Evolutionary conservation across 2,797 vertebrate genomes (phyloP).

Genomic region (Cyprinodon diabolis): DNA sequence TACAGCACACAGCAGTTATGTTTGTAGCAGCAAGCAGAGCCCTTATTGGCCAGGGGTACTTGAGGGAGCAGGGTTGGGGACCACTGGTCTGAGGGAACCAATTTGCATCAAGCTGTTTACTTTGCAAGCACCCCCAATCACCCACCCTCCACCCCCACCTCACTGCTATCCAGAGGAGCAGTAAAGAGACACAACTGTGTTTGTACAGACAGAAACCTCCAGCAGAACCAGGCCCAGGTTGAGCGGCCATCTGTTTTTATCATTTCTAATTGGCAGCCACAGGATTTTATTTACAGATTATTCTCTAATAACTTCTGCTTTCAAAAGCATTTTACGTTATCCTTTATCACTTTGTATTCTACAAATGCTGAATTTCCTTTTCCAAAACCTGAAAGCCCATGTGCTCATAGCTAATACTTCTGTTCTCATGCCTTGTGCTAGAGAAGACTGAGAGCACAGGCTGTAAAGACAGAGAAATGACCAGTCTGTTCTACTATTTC

Average conservation of each 20-base stretch:
- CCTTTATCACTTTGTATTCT: background rate
- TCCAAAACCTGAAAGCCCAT: background rate
- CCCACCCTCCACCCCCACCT: too few species aligned
- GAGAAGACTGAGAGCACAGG: conserved; percentile 11
- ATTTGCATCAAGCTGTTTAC: background rate
- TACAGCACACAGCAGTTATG: too few species aligned
- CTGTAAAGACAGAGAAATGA: conserved; percentile 21
- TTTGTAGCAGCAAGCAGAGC: too few species aligned
- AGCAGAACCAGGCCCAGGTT: background rate
- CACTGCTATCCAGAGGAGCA: background rate
- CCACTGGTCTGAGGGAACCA: too few species aligned
- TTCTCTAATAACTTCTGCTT: background rate
- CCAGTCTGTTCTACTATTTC: conserved; percentile 41
- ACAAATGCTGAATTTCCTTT: background rate
- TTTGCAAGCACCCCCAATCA: background rate
- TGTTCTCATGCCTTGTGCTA: conserved; percentile 8
- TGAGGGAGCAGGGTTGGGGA: too few species aligned
- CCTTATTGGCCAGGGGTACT: too few species aligned
- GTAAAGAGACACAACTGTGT: background rate
- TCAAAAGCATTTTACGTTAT: background rate
- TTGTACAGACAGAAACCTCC: background rate
- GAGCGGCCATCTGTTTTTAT: background rate
- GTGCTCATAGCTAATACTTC: conserved; percentile 15
- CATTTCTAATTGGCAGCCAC: background rate
- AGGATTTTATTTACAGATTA: background rate